Conservation (phyloP, 2,113 vertebrate species). For the Erpornis zantholeuca region DNA sequence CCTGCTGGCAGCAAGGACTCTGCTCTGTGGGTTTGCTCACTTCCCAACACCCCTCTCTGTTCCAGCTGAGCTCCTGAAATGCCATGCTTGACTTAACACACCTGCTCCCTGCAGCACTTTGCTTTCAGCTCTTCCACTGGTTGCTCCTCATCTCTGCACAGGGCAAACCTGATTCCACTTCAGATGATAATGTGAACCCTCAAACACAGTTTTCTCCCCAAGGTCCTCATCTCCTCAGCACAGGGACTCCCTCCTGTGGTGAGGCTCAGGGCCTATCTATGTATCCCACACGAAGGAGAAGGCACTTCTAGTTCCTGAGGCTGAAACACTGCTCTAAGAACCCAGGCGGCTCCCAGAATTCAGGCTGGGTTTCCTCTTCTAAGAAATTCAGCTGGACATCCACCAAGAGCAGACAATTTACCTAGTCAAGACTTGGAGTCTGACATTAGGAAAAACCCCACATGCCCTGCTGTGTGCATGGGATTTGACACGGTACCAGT, state of each 20-base stretch:
- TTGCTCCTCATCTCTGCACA: neutral
- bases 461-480: accelerated
- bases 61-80: neutral
- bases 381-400: neutral
- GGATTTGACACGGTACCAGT: neutral
- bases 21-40: accelerated
- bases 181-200: neutral
- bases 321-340: neutral
- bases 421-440: neutral
- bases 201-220: neutral
- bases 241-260: neutral
- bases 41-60: neutral
- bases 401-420: neutral
- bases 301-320: neutral
- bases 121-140: neutral
- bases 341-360: neutral
- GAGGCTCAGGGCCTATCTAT: neutral
- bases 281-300: accelerated
- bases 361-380: neutral
- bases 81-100: neutral
- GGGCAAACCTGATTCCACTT: neutral
- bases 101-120: neutral
- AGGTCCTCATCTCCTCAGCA: neutral
- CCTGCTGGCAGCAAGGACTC: accelerated
- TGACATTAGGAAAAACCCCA: neutral